Base-by-base conservation (phyloP, 2,113 vertebrate species). In the Gavia stellata region DNA sequence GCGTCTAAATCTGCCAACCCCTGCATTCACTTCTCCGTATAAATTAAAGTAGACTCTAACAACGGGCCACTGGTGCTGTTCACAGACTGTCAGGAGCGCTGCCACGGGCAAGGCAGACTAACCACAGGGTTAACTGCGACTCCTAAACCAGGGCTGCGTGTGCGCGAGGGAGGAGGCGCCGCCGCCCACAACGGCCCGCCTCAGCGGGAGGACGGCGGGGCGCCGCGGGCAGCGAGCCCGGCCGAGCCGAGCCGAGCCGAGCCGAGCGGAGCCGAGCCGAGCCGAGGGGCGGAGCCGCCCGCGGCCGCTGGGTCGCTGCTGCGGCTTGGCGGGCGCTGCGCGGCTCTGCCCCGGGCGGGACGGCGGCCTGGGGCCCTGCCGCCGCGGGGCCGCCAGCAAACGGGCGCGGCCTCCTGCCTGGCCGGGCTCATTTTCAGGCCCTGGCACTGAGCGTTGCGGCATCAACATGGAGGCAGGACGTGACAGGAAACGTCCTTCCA, bases 401-500 rank as follows among this genome's bases (percentile, higher is more conserved):
- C 8, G 15, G 17, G 6, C 21, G 16, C 14, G 3, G 13, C 5
- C 12, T 12, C 13, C 2, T 1, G 13, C 3, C 19, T 0, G 20
- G 25, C 9, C 3, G 9, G 10, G 6, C 0, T 6, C 1, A 1
- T 5, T 6, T 0, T 1, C 7, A 2, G 52, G 20, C 3, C 1
- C 8, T 3, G 40, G 6, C 15, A 0, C 4, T 3, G 53, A 24
- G n/a, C 9, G 0, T 0, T 12, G 52, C 19, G 6, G 17, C 13
- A 1, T 1, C 12, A 5, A 4, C 15, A 1, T 5, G 8, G 24
- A 19, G 26, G 17, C 1, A 2, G 25, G 71, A 4, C 3, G 7
- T 33, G 18, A 14, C 5, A 1, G 5, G 19, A 71, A 3, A n/a
- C 3, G 4, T 10, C 17, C 24, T 6, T 23, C 6, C 1, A 14